phyloP scores from a whole-genome alignment of 1,140 invertebrate genomes.

The Drosophila serrata region DNA sequence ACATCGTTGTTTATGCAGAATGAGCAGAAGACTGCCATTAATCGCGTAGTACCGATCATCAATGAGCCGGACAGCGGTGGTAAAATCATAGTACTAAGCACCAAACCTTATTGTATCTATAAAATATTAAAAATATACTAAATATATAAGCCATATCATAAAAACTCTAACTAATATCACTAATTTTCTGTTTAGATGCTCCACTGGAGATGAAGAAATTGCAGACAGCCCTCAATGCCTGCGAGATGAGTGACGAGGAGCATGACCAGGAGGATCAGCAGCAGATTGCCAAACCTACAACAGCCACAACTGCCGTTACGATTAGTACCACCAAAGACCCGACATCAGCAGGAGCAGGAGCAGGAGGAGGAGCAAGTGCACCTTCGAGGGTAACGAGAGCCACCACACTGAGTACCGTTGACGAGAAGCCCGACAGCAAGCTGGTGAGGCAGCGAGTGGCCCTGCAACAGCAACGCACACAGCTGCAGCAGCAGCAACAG shows the following conservation, averaged over 20 bases:
- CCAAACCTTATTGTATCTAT: no score
- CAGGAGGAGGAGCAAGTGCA: constrained; percentile 36
- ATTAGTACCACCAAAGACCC: constrained; percentile 78
- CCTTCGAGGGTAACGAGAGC: constrained; percentile 39
- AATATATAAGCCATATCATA: no score
- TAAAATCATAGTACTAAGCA: not conserved
- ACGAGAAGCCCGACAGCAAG: constrained; percentile 69
- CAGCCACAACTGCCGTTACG: constrained; percentile 77
- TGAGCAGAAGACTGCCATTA: constrained; percentile 77
- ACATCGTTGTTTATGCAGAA: constrained; percentile 85
- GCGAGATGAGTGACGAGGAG: constrained; percentile 80
- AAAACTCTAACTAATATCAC: no score
- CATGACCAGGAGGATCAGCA: constrained; percentile 31
- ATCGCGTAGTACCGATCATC: constrained; percentile 83
- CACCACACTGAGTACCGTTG: constrained; percentile 58
- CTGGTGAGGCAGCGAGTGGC: constrained; percentile 74
- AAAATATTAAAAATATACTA: no score
- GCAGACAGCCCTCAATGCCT: constrained; percentile 75
- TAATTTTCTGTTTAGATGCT: constrained; percentile 40
- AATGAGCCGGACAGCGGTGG: constrained; percentile 77
- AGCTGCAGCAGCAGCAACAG: constrained; percentile 49
- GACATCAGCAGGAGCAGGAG: constrained; percentile 35
- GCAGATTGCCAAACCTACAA: constrained; percentile 64
- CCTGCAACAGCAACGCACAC: constrained; percentile 66
- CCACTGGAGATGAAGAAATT: constrained; percentile 81